Evolutionary conservation across 2,888 invertebrate species (phyloP), one percentile per base, ranked within the genome.

Genomic region (Synergus laeviventris): DNA sequence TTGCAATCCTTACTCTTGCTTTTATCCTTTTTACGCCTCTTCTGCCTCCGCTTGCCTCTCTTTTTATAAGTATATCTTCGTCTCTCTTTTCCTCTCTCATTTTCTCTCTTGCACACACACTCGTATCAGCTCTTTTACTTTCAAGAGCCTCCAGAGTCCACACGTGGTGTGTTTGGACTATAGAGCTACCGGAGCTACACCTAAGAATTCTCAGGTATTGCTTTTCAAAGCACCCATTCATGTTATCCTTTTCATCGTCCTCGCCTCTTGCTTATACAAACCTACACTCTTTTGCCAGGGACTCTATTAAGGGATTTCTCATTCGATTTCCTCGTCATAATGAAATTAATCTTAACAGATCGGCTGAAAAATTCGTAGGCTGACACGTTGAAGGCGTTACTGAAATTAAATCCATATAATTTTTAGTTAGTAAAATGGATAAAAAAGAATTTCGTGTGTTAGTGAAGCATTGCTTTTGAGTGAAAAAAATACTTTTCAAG

Each of bases 1-100:
- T 70, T 70, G 45, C 49, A 70, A 49, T 70, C 70, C 16, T 70
- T 70, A 70, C 24, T 70, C n/a, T 70, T 70, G 70, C 70, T 70
- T 70, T 70, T 70, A 70, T 70, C 70, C 70, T 70, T 45, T 70
- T 70, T 70, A 49, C 79, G 75, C 76, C 76, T 42, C 66, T 60
- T n/a, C 73, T 75, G 75, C 77, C 76, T 42, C 66, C 45, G 14
- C 73, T 75, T 74, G 73, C 31, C 56, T 74, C 14, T 18, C 54
- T 24, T 45, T 54, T 9, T n/a, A 24, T 56, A 73, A 36, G 49
- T 73, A 36, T 56, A 39, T 56, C n/a, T 49, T 12, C n/a, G 54
- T 31, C 54, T 39, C 4, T 38, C 36, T 74, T 56, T 49, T 21
- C 24, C n/a, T 61, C 60, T 49, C 39, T 21, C 75, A 9, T 62